Percentiles rank a stretch among this genome's conserved stretches.
Conservation (phyloP, 1,140 invertebrate genomes). For the Drosophila varians region DNA sequence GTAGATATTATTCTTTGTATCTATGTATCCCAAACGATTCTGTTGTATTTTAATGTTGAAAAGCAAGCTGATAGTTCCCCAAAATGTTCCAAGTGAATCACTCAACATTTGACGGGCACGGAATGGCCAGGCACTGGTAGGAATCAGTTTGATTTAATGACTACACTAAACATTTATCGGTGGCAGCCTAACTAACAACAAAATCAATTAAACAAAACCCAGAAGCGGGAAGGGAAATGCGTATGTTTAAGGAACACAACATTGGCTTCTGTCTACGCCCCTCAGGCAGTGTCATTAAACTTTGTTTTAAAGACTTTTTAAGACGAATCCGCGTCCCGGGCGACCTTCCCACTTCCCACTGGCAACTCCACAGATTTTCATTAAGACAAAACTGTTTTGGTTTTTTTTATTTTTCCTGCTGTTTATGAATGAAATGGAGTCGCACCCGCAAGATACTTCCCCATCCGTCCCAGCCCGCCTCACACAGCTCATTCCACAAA, state of each 20-base stretch:
- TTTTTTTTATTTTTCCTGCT: not conserved
- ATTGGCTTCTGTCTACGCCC: constrained; percentile 19
- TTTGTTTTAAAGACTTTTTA: constrained; percentile 10
- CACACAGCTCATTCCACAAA: not conserved
- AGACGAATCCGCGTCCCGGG: constrained; percentile 14
- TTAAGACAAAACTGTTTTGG: constrained; percentile 45
- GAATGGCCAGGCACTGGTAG: constrained; percentile 8
- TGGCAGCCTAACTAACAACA: constrained; percentile 41
- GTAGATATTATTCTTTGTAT: not conserved
- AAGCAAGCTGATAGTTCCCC: not conserved
- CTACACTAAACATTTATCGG: constrained; percentile 44
- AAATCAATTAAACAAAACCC: constrained; percentile 58
- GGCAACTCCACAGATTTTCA: constrained; percentile 48
- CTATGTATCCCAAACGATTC: not conserved
- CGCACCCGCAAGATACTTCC: constrained; percentile 26
- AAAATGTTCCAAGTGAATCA: not conserved
- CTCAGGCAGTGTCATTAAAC: constrained; percentile 44
- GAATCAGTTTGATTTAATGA: constrained; percentile 37
- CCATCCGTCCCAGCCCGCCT: not conserved
- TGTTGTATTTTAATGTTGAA: not conserved
- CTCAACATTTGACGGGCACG: not conserved
- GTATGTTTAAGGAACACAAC: constrained; percentile 15
- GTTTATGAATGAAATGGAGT: constrained; percentile 50
- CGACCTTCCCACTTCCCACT: constrained; percentile 54
- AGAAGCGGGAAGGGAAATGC: constrained; percentile 3